Evolutionary conservation across 2,888 invertebrate species (phyloP).

Genomic region (Eupsilia transversa): DNA sequence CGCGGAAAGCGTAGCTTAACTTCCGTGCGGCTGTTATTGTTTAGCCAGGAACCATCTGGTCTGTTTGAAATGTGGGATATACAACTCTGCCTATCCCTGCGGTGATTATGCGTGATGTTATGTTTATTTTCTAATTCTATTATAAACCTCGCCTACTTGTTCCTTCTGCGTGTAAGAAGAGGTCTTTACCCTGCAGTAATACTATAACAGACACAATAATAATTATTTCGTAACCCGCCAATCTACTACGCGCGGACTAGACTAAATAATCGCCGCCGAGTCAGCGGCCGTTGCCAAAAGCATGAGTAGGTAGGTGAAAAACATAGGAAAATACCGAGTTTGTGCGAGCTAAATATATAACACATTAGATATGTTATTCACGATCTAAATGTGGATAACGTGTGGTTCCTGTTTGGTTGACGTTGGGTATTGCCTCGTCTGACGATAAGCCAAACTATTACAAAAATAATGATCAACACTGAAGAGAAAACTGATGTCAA

Average conservation of each 20-base stretch:
- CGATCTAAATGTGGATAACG: conserved; percentile 27
- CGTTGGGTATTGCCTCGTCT: not conserved
- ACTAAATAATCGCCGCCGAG: conserved; percentile 1
- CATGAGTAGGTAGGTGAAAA: conserved; percentile 44
- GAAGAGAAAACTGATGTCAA: too few relatives aligned
- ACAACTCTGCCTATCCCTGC: too few relatives aligned
- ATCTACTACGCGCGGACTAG: not conserved
- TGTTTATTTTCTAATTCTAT: too few relatives aligned
- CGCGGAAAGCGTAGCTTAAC: too few relatives aligned
- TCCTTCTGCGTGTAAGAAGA: not conserved
- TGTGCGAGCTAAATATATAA: conserved; percentile 44
- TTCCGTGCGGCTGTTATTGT: too few relatives aligned
- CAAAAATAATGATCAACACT: not conserved
- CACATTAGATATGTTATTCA: conserved; percentile 50
- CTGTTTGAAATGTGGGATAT: too few relatives aligned
- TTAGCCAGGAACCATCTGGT: too few relatives aligned
- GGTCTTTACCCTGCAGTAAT: not conserved
- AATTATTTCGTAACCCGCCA: conserved; percentile 10
- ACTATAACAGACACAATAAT: not conserved
- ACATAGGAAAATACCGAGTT: conserved; percentile 58
- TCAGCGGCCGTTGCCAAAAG: conserved; percentile 36
- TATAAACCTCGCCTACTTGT: not conserved
- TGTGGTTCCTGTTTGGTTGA: conserved; percentile 16
- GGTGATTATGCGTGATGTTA: too few relatives aligned
- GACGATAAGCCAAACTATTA: not conserved